Base-by-base conservation (phyloP, 2,797 vertebrate species). In the Poecilia wingei region DNA sequence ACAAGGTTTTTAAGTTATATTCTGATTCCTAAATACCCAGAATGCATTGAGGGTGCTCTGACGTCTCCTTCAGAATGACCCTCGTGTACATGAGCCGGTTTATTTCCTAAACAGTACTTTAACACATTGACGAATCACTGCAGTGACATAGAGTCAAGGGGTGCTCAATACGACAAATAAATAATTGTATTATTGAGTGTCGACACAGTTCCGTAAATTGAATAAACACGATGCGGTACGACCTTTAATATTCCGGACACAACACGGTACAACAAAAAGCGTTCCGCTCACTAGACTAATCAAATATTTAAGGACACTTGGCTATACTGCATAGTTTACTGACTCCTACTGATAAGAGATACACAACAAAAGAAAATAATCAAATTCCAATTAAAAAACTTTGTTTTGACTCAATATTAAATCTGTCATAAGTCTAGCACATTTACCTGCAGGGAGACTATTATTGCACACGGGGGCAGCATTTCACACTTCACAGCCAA, bases 11-110 rank as follows among this genome's bases (percentile, higher is more conserved):
- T 36, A 22, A 20, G 0, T 79, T 13, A 4, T 1, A 3, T 0
- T 13, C 0, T 0, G 1, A 16, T 7, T 43, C 1, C 0, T 0
- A 0, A 3, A 1, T 0, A 74, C 90, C 92, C 92, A 93, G 22
- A 85, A 92, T 92, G 80, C 91, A 20, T 87, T 88, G 82, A 81
- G 78, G 55, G 0, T 3, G 1, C 1, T 22, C 5, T 31, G 9
- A 39, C 12, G 6, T 0, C 0, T 4, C 0, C 1, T 28, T 36
- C 0, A 4, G 1, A 9, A 6, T 8, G 31, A 14, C 12, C 28
- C 4, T 31, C 3, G 0, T 10, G 0, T 9, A 69, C 1, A 25
- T 12, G 3, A 36, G 13, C 0, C 2, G 1, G 7, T 13, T 64
- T 20, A 36, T 36, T 20, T 64, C 16, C 18, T 64, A 64, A 64